Evolutionary conservation across 2,113 vertebrate species (phyloP).

Genomic region (Capreolus pygargus): DNA sequence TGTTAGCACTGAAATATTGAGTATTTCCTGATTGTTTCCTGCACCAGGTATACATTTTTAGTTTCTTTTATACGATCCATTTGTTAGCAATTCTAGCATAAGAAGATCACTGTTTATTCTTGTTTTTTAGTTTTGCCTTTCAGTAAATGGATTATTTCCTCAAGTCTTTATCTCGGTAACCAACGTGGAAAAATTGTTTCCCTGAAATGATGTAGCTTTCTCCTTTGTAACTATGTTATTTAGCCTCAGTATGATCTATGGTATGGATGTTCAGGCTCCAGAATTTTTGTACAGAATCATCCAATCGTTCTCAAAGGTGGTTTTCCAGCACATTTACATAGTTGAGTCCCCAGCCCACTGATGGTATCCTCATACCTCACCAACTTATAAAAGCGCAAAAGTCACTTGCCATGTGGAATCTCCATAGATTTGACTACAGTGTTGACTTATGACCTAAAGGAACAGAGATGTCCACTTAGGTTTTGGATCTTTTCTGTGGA

Average conservation of each 20-base stretch:
- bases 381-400: not conserved
- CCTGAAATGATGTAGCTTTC: not conserved
- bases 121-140: conserved; percentile 45
- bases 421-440: not conserved
- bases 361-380: not conserved
- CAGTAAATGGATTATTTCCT: not conserved
- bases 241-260: not conserved
- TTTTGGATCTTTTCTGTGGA: not conserved
- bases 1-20: not conserved
- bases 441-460: not conserved
- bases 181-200: not conserved
- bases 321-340: not conserved
- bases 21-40: not conserved
- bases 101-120: not conserved
- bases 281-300: not conserved
- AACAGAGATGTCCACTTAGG: not conserved
- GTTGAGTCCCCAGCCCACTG: not conserved
- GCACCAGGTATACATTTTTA: not conserved
- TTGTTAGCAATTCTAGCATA: conserved; percentile 17
- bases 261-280: not conserved
- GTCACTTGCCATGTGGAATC: not conserved
- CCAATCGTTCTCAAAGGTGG: not conserved
- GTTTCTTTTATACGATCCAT: conserved; percentile 22
- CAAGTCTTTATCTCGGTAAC: not conserved
- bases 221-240: not conserved